Conservation (phyloP, 2,888 invertebrate species). For the Plebejus melissa region DNA sequence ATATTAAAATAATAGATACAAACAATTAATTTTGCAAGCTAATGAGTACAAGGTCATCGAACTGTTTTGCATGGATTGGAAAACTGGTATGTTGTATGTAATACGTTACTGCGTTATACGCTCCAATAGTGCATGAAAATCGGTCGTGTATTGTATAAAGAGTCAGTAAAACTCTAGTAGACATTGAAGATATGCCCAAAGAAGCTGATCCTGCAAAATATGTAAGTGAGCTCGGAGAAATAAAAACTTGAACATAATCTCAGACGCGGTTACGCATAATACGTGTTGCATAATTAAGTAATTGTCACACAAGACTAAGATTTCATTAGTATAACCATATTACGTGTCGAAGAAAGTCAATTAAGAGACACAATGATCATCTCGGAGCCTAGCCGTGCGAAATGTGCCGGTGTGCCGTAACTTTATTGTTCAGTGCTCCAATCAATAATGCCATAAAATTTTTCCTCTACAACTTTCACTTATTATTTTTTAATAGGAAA, state of each 20-base stretch:
- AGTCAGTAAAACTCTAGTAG: neutral
- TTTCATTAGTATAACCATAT: slow-evolving; percentile 24
- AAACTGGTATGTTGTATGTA: slow-evolving; percentile 14
- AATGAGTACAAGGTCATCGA: slow-evolving; percentile 7
- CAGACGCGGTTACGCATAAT: slow-evolving; percentile 4
- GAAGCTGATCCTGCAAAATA: neutral
- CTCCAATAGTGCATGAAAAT: slow-evolving; percentile 21
- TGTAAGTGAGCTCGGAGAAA: neutral
- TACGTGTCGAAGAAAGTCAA: slow-evolving; percentile 26
- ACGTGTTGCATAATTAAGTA: neutral
- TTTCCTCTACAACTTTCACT: slow-evolving; percentile 19
- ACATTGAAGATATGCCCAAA: neutral
- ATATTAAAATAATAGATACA: neutral
- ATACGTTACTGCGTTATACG: slow-evolving; percentile 20
- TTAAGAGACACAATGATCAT: slow-evolving; percentile 15
- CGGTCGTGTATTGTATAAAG: slow-evolving; percentile 7
- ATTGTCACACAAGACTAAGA: slow-evolving; percentile 22
- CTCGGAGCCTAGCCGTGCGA: slow-evolving; percentile 8
- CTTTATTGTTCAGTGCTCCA: slow-evolving; percentile 16
- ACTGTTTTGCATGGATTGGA: slow-evolving; percentile 14
- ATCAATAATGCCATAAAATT: slow-evolving; percentile 9
- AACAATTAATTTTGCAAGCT: neutral
- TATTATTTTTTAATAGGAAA: slow-evolving; percentile 19
- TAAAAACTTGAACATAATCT: neutral
- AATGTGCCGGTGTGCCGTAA: slow-evolving; percentile 10